Base-by-base conservation (phyloP, 2,888 invertebrate genomes). In the Polyommatus icarus region DNA sequence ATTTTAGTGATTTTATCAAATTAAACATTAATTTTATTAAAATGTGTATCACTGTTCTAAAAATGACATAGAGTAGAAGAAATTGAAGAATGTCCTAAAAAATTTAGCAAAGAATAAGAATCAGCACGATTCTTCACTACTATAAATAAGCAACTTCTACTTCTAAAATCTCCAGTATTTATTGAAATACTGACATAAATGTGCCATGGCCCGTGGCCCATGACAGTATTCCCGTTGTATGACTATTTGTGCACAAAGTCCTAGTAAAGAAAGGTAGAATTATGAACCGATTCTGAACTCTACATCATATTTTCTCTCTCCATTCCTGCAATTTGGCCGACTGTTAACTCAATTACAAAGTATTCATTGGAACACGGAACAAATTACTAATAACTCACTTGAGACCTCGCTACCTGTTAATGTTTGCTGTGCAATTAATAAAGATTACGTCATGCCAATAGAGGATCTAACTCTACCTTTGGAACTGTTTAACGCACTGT, bases 381-480 rank as follows among this genome's bases (percentile, higher is more conserved):
- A 32, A 76, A 57, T 36, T 59, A 76, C 20, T n/a, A 59, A 59
- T 57, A 18, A 36, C 57, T 59, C 20, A 67, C 67, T 36, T 36
- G n/a, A 75, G 24, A 77, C 18, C 73, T 77, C 59, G 73, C 61
- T 54, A 12, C 36, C 67, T 77, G 54, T 76, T 79, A 73, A 77
- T 80, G 78, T 81, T 81, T 81, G 72, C 79, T 81, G 54, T 78
- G 72, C 80, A 82, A 83, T 82, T 82, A 82, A 82, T 79, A 78
- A 67, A 71, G 77, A 46, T 50, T 78, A 50, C 75, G 75, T 75
- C 75, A 75, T 46, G 77, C 78, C 77, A 72, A 79, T 76, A 46
- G 71, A 57, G 24, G 67, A 67, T 67, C 67, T 75, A n/a, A n/a
- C 15, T 12, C 20, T 77, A 57, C 57, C 77, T 36, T 72, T 57